These are phyloP conservation scores for Actenoides hombroni DNA, from an alignment of 2,113 vertebrate species.

Conservation along the genomic window DNA sequence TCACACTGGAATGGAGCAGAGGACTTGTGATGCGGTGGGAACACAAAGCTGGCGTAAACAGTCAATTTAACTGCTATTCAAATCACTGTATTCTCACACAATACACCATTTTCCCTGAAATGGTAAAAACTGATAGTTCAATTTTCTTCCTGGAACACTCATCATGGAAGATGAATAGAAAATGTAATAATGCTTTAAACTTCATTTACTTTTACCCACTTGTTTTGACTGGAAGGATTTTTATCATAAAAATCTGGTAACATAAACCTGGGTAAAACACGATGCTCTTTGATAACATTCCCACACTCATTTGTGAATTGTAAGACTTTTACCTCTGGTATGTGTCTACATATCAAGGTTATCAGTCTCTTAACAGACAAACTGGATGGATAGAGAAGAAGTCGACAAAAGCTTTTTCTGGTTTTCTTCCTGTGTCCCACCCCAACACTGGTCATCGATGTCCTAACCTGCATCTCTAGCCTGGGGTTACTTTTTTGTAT, in stretches of 20 bases:
- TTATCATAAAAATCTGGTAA: neutral
- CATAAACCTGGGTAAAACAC: neutral
- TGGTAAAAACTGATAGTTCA: neutral
- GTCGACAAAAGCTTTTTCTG: neutral
- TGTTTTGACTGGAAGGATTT: neutral
- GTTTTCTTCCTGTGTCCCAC: neutral
- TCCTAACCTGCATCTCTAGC: too few relatives aligned
- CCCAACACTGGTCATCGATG: accelerated
- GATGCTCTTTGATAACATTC: neutral
- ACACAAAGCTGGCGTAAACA: neutral
- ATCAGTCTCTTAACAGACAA: neutral
- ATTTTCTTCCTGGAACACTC: neutral
- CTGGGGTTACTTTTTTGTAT: accelerated
- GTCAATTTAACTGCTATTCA: neutral
- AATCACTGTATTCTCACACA: neutral
- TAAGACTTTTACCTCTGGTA: neutral
- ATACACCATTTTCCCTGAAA: neutral
- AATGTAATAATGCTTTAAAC: neutral
- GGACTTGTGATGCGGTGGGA: neutral
- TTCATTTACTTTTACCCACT: neutral
- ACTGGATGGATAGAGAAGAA: neutral
- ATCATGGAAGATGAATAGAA: neutral
- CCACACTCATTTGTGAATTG: neutral
- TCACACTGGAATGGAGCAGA: neutral
- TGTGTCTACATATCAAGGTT: neutral